Base-by-base conservation (phyloP, 2,113 vertebrate genomes). In the Columba janthina region DNA sequence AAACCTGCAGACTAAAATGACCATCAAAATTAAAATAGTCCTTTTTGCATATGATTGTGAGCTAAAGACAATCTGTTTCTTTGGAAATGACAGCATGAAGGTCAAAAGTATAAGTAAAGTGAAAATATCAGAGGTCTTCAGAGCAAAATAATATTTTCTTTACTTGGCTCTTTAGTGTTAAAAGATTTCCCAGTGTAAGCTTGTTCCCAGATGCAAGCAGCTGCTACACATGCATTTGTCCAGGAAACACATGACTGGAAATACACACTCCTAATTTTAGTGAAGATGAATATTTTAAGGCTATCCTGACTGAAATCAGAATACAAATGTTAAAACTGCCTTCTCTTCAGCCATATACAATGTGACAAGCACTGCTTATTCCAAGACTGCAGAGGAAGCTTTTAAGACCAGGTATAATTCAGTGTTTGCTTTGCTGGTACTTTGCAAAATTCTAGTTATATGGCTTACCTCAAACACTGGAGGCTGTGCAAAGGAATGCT, bases 201-300 rank as follows among this genome's bases (percentile, higher is more conserved):
- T 74, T 95, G 71, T 65, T 96, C 76, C 65, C 94, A 95, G 88
- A 86, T 91, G 90, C 72, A 77, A 70, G 85, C 91, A 93, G 75
- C 82, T 97, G 93, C 88, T 85, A 83, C 56, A 58, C 34, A 50
- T 1, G 2, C 71, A 88, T 82, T 89, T 77, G 25, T 80, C 75
- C 88, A 97, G 82, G 75, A 95, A 93, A 96, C 67, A 85, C 56
- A 57, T 71, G 72, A 56, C 77, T 93, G 91, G 94, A 96, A 94
- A 96, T 79, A 82, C 12, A 94, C 72, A 81, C 72, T 90, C 51
- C 88, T 95, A 90, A 96, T 94, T 95, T 95, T 94, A 93, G 92
- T 31, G 21, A 88, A 83, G 71, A 96, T 83, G 18, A 96, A 36
- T 96, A 96, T 93, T 94, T 96, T 96, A 94, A 96, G 84, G 73